Base-by-base conservation (phyloP, 2,797 vertebrate species). In the Gymnoscopelus braueri region DNA sequence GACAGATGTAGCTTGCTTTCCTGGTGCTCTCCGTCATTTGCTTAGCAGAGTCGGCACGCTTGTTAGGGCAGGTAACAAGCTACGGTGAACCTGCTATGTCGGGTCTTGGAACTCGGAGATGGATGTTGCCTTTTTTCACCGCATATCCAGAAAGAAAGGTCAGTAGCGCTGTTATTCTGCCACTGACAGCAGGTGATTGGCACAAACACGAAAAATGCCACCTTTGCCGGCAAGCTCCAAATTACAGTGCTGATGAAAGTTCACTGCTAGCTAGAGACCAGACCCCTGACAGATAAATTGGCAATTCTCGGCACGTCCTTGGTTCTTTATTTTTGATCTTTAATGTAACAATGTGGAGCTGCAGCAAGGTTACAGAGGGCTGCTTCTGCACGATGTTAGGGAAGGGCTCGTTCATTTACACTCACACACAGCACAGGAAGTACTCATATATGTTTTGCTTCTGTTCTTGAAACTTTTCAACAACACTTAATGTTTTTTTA, bases 181-280 rank as follows among this genome's bases (percentile, higher is more conserved):
- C 54, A 12, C 47, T 7, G 71, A 74, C 60, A 29, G 58, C 26
- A 24, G 65, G 61, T 65, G 32, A 72, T 52, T 58, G 63, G 64
- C 72, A 66, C 58, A 72, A 71, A 78, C 64, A 63, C 66, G 65
- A 72, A 49, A 49, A 63, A 74, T 73, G 67, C 79, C 75, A 75
- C 64, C 70, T 69, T 65, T 59, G 47, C 39, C 39, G 14, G 69
- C 60, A 60, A 55, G 29, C 55, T 65, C 70, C 67, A 75, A 74
- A 82, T 82, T 79, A 72, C 67, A 39, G 12, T 49, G 54, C 69
- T 72, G 75, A 78, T 78, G 69, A 75, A 72, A 78, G 75, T 72
- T 75, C 75, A 70, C 19, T 29, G 39, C 56, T 58, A 66, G 49
- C 24, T 29, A 60, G 56, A 54, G 24, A 26, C 44, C 10, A 11